phyloP scores from a whole-genome alignment of 1,140 invertebrate species.

The Brachionus rotundiformis region DNA sequence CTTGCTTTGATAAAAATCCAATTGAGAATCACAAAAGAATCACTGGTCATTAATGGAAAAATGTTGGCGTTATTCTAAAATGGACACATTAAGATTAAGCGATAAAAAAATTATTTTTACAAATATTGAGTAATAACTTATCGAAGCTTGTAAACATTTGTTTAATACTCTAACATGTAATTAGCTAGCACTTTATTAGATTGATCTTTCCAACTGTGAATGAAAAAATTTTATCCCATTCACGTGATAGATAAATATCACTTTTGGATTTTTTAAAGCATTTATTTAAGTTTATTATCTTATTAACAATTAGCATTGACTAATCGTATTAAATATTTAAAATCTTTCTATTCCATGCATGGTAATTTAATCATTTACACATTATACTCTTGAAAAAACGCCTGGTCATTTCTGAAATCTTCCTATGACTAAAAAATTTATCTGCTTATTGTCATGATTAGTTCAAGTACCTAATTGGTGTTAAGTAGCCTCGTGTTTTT shows the following conservation, averaged over 20 bases:
- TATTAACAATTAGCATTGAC: background rate
- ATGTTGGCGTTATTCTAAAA: background rate
- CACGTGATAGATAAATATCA: conserved; percentile 9
- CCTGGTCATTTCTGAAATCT: background rate
- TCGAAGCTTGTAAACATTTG: conserved; percentile 7
- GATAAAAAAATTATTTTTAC: background rate
- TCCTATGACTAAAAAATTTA: background rate
- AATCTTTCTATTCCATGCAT: background rate
- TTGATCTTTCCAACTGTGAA: conserved; percentile 3
- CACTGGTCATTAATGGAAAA: background rate
- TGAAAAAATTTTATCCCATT: background rate
- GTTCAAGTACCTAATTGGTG: no score
- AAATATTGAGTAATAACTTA: conserved; percentile 11
- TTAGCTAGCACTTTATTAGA: background rate
- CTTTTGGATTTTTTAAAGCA: background rate
- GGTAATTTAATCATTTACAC: conserved; percentile 1
- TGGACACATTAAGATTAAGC: background rate
- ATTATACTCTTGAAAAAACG: background rate
- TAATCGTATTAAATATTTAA: background rate
- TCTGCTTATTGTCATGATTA: background rate
- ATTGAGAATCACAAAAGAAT: background rate
- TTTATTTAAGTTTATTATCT: background rate
- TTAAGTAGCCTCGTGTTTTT: no score
- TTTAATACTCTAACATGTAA: background rate
- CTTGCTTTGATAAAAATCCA: background rate